Evolutionary conservation across 2,113 vertebrate genomes (phyloP).

Genomic region (Otolemur garnettii): DNA sequence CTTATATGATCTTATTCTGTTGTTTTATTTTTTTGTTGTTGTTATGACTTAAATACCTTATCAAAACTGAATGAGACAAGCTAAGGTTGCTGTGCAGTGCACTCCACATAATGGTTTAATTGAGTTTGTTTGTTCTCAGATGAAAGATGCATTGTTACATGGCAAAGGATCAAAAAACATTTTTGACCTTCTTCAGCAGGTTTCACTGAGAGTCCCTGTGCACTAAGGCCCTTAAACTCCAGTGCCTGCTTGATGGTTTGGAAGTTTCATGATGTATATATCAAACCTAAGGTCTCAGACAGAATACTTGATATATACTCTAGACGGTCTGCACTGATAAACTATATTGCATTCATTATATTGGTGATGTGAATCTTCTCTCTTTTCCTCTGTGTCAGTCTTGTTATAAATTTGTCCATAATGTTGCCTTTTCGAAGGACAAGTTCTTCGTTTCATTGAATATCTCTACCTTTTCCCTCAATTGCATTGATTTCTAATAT

Average conservation of each 20-base stretch:
- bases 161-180: background rate
- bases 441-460: background rate
- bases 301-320: background rate
- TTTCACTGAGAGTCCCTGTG: background rate
- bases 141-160: background rate
- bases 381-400: background rate
- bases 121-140: slow-evolving; percentile 15
- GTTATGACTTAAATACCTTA: slow-evolving; percentile 61
- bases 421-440: background rate
- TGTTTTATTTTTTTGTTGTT: background rate
- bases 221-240: background rate
- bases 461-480: background rate
- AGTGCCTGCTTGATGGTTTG: background rate
- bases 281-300: background rate
- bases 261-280: background rate
- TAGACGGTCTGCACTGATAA: background rate
- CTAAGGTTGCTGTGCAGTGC: background rate
- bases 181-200: background rate
- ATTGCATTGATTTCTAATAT: background rate
- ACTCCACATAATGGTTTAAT: slow-evolving; percentile 37
- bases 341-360: background rate
- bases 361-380: background rate
- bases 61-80: slow-evolving; percentile 50
- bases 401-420: background rate
- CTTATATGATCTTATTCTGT: slow-evolving; percentile 1